phyloP scores from a whole-genome alignment of 2,113 vertebrate species.

The Alouatta palliata region DNA sequence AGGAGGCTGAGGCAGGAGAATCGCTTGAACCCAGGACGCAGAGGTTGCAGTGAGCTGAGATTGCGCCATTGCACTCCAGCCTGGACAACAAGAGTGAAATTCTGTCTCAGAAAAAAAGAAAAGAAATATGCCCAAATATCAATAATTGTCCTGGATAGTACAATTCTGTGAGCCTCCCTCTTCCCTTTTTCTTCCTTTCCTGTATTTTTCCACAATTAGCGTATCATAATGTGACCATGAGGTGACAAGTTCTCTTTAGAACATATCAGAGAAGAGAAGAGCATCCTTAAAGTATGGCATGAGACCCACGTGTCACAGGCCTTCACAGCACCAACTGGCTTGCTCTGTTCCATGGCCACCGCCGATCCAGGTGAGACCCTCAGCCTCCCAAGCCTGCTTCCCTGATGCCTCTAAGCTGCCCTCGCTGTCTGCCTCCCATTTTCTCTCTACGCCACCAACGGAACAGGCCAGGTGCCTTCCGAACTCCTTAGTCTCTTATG shows the following conservation, averaged over 20 bases:
- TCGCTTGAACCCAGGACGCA: fast-evolving
- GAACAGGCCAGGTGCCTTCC: background rate
- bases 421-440: background rate
- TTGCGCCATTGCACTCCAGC: too few relatives aligned
- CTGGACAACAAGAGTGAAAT: too few relatives aligned
- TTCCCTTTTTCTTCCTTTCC: background rate
- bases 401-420: background rate
- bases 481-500: background rate
- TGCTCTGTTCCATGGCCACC: background rate
- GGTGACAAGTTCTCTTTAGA: background rate
- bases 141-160: background rate
- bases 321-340: background rate
- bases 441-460: background rate
- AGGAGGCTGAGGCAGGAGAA: too few relatives aligned
- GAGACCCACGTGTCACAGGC: background rate
- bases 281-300: background rate
- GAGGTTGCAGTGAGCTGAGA: too few relatives aligned
- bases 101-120: background rate
- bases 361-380: background rate
- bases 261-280: background rate
- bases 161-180: background rate
- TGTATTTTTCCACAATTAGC: background rate
- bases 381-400: background rate
- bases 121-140: background rate
- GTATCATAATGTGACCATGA: background rate